Evolutionary conservation across 2,797 vertebrate species (phyloP).

Genomic region (Delichon dasypus): DNA sequence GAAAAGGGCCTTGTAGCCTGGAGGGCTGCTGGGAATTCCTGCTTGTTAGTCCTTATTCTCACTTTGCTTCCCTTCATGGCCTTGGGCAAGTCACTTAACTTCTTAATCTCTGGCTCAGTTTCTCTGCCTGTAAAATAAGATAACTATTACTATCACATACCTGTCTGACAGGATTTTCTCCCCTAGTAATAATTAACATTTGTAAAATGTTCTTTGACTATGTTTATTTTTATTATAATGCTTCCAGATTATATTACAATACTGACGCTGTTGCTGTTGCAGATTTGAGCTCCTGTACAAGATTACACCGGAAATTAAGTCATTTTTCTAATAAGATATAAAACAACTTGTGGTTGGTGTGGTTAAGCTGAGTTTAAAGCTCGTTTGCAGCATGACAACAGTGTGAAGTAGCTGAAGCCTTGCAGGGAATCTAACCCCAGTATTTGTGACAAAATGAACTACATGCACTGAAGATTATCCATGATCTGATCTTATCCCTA

Average conservation of each 20-base stretch:
- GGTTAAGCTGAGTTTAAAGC: slow-evolving; percentile 47
- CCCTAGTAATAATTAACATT: slow-evolving; percentile 64
- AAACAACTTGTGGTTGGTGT: slow-evolving; percentile 49
- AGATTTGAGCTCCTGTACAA: slow-evolving; percentile 39
- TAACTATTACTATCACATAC: slow-evolving; percentile 49
- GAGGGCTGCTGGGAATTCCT: slow-evolving; percentile 45
- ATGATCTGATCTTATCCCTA: neutral
- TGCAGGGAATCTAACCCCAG: neutral
- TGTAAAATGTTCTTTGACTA: slow-evolving; percentile 41
- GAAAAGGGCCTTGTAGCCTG: slow-evolving; percentile 2
- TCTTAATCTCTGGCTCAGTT: slow-evolving; percentile 60
- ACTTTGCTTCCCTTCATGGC: slow-evolving; percentile 34
- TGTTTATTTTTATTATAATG: slow-evolving; percentile 55
- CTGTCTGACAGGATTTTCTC: slow-evolving; percentile 58
- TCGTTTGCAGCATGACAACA: neutral
- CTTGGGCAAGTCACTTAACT: slow-evolving; percentile 60
- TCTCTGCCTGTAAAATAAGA: slow-evolving; percentile 52
- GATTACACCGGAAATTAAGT: slow-evolving; percentile 53
- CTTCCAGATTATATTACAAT: slow-evolving; percentile 50
- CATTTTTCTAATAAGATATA: slow-evolving; percentile 48
- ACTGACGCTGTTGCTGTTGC: neutral
- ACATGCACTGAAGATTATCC: neutral
- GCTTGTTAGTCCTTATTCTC: slow-evolving; percentile 27
- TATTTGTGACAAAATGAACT: neutral
- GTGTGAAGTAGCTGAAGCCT: slow-evolving; percentile 1